phyloP scores from a whole-genome alignment of 2,113 vertebrate species.

The Cepphus grylle region DNA sequence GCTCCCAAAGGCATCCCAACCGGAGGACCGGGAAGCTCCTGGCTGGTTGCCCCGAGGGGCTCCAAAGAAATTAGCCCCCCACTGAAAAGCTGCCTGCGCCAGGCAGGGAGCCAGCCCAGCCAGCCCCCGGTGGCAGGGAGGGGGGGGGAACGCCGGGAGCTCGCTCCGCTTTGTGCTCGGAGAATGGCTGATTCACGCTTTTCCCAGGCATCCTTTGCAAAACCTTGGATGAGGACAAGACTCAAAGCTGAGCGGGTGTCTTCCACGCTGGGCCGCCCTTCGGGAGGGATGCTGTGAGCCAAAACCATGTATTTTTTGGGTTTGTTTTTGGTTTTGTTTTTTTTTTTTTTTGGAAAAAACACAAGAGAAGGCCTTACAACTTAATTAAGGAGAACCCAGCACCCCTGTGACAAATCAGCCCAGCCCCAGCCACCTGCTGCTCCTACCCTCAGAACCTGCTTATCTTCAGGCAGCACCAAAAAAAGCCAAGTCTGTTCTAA shows the following conservation, averaged over 20 bases:
- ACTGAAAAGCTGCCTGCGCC: not conserved
- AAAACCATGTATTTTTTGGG: not conserved
- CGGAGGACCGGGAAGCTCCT: not conserved
- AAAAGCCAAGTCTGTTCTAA: not conserved
- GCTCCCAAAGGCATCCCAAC: not conserved
- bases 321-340: not conserved
- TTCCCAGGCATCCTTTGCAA: constrained; percentile 18
- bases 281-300: not conserved
- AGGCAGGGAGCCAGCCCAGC: not conserved
- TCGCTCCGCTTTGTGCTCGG: not conserved
- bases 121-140: not conserved
- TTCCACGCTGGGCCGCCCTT: constrained; percentile 25
- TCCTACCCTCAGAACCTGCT: not conserved
- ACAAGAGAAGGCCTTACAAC: not conserved
- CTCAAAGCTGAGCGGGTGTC: constrained; percentile 24
- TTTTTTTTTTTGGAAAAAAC: not conserved
- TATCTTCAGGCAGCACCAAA: not conserved
- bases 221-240: constrained; percentile 27
- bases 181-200: constrained; percentile 39
- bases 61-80: not conserved
- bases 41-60: not conserved
- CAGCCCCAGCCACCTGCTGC: not conserved
- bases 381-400: not conserved
- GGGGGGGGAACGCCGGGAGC: not conserved
- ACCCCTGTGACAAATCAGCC: not conserved